phyloP scores from a whole-genome alignment of 2,888 invertebrate genomes.

The Leptogaster cylindrica region DNA sequence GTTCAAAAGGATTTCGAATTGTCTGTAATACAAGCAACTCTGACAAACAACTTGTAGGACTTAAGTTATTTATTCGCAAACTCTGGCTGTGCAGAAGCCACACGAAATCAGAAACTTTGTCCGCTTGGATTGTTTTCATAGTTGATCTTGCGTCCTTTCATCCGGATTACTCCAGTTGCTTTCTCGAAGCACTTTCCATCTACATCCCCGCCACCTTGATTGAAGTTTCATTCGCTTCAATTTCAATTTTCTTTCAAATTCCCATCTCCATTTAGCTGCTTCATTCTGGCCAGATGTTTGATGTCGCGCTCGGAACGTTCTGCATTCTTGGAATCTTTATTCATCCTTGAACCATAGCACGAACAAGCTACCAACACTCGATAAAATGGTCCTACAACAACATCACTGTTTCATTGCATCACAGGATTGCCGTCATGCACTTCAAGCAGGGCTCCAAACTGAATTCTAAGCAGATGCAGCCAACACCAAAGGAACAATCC shows the following conservation, averaged over 20 bases:
- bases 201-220: slow-evolving; percentile 19
- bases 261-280: slow-evolving; percentile 3
- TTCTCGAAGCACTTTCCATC: not conserved
- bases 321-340: slow-evolving; percentile 11
- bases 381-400: not conserved
- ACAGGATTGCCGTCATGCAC: no score
- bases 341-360: not conserved
- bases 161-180: not conserved
- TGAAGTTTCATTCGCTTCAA: slow-evolving; percentile 24
- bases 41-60: not conserved
- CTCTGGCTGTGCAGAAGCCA: not conserved
- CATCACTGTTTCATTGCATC: no score
- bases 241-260: slow-evolving; percentile 16
- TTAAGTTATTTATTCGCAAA: slow-evolving; percentile 8
- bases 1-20: not conserved
- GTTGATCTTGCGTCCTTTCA: not conserved
- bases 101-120: slow-evolving; percentile 25
- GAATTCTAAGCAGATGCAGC: no score
- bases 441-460: no score
- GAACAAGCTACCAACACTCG: not conserved
- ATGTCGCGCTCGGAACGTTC: not conserved
- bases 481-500: no score
- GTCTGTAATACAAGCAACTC: not conserved
- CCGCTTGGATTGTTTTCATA: not conserved
- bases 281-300: slow-evolving; percentile 1